These are phyloP conservation scores for Poecilia wingei DNA, from an alignment of 2,797 vertebrate genomes.

Conservation along the genomic window DNA sequence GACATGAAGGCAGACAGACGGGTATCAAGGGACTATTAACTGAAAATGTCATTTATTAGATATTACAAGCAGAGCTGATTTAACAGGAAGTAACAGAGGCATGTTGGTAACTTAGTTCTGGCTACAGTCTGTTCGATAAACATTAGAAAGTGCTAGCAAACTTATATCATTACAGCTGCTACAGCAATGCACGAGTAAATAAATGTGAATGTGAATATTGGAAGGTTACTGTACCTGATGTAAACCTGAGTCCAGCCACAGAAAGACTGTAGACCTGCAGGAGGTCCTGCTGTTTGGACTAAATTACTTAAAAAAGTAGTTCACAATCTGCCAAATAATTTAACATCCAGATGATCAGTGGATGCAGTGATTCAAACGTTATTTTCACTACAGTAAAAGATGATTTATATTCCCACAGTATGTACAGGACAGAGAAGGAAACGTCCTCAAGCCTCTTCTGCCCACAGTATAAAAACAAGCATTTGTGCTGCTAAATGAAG, in stretches of 20 bases:
- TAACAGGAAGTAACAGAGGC: conserved; percentile 61
- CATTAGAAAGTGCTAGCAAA: conserved; percentile 62
- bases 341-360: conserved; percentile 8
- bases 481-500: conserved; percentile 1
- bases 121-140: conserved; percentile 57
- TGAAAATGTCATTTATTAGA: conserved; percentile 74
- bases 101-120: conserved; percentile 64
- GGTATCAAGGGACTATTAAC: conserved; percentile 45
- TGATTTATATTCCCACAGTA: conserved; percentile 12
- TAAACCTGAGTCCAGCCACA: conserved; percentile 28
- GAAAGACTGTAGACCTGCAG: conserved; percentile 20
- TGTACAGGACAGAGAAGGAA: conserved; percentile 12
- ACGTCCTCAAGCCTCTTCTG: not conserved
- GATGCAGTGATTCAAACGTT: conserved; percentile 26
- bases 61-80: conserved; percentile 67
- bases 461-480: conserved; percentile 14
- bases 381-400: conserved; percentile 21
- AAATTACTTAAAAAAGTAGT: conserved; percentile 20
- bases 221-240: conserved; percentile 35
- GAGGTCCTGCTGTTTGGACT: conserved; percentile 43
- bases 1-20: conserved; percentile 31
- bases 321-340: conserved; percentile 23
- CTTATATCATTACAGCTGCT: conserved; percentile 63
- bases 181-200: conserved; percentile 53
- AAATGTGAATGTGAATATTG: conserved; percentile 51